Conservation (phyloP, 2,888 invertebrate species). For the Lottia gigantea region DNA sequence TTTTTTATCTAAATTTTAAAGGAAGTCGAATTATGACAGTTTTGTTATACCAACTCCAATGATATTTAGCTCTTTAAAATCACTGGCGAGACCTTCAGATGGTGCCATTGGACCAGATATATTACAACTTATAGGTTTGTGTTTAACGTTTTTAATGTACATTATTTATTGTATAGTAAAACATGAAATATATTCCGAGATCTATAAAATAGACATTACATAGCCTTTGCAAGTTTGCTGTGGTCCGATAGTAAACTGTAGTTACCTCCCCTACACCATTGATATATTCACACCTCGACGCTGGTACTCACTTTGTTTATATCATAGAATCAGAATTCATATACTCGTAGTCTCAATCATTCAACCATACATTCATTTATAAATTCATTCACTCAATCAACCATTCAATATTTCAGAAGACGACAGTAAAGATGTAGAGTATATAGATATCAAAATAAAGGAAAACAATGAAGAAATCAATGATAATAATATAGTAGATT, state of each 20-base stretch:
- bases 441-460: constrained; percentile 25
- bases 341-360: too few relatives aligned
- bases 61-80: constrained; percentile 26
- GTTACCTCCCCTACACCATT: too few relatives aligned
- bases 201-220: neutral
- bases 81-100: neutral
- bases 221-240: too few relatives aligned
- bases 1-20: too few relatives aligned
- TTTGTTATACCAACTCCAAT: constrained; percentile 29
- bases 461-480: constrained; percentile 26
- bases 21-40: neutral
- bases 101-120: constrained; percentile 13
- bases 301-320: too few relatives aligned
- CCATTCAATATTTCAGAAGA: constrained; percentile 21
- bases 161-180: too few relatives aligned
- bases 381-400: too few relatives aligned
- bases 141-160: neutral
- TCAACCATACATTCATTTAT: too few relatives aligned
- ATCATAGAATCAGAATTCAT: too few relatives aligned
- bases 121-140: constrained; percentile 14
- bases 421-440: constrained; percentile 20
- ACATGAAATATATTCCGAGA: constrained; percentile 6
- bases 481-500: constrained; percentile 31
- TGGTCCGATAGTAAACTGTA: too few relatives aligned
- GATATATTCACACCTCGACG: too few relatives aligned